Conservation (phyloP, 1,140 invertebrate genomes). For the Camponotus vicinus region DNA sequence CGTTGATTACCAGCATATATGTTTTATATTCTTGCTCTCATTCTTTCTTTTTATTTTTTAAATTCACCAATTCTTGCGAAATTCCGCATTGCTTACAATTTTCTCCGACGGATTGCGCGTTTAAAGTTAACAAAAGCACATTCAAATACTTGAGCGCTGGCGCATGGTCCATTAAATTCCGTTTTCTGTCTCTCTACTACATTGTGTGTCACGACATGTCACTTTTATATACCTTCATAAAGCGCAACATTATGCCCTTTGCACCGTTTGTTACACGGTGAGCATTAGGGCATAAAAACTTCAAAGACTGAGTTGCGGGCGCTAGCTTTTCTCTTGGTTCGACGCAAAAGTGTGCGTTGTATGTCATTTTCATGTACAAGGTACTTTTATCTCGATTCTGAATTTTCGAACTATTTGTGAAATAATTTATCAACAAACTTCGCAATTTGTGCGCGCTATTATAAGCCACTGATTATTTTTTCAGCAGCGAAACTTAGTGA, state of each 20-base stretch:
- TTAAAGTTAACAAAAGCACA: not conserved
- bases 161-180: not conserved
- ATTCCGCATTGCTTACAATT: not conserved
- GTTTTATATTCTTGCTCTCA: not conserved
- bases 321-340: not conserved
- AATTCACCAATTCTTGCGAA: constrained; percentile 11
- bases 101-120: not conserved
- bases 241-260: constrained; percentile 33
- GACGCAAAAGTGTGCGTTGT: constrained; percentile 15
- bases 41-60: not conserved
- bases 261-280: constrained; percentile 26
- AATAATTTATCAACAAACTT: constrained; percentile 43
- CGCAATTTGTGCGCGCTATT: not conserved
- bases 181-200: not conserved
- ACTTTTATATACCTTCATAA: constrained; percentile 26
- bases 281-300: constrained; percentile 2
- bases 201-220: not conserved
- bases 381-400: not conserved
- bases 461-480: constrained; percentile 11
- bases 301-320: constrained; percentile 17
- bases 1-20: not conserved
- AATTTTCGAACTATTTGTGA: not conserved
- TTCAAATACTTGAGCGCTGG: not conserved
- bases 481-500: not conserved
- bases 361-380: not conserved